Base-by-base conservation (phyloP, 2,797 vertebrate genomes). In the Discoglossus pictus region DNA sequence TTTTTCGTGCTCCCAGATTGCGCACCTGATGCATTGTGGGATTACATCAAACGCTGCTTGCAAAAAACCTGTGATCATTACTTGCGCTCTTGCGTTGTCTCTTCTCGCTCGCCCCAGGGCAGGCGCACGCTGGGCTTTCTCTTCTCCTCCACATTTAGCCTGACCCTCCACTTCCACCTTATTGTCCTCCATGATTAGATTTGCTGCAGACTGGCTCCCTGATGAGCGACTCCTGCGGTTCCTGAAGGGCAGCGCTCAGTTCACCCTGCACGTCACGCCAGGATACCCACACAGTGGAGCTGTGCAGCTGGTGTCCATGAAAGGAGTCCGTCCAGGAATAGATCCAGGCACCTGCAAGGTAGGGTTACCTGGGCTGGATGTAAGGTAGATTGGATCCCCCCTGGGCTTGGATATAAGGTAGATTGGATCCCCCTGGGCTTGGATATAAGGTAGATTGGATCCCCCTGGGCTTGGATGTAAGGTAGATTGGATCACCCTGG, bases 181-280 rank as follows among this genome's bases (percentile, higher is more conserved):
- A n/a, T 9, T 35, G 1, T 17, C 4, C 9, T 16, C 36, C 21
- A 7, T 8, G 2, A n/a, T n/a, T 16, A 73, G 72, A 15, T 74
- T 64, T 61, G 20, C 74, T 16, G 50, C 76, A 15, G 68, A 78
- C 9, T 75, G 76, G 76, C 51, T 66, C 25, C 72, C 42, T 6
- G 35, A 48, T 11, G 46, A 76, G 4, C 17, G 61, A 4, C n/a
- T 15, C 16, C 38, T 76, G 18, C 10, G 17, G 10, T 50, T 72
- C 31, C 50, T 69, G 18, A 54, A 60, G 39, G 68, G 58, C 7
- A 44, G 35, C 0, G 62, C 21, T 1, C 52, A 53, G 12, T 72
- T 68, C 21, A 51, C 21, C 2, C 58, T 72, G 21, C 8, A 9
- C 0, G 47, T 73, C 13, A 58, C 59, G 13, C 66, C 62, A 0